Evolutionary conservation across 2,888 invertebrate species (phyloP), one percentile per base, ranked within the genome.

Genomic region (Portevinia maculata): DNA sequence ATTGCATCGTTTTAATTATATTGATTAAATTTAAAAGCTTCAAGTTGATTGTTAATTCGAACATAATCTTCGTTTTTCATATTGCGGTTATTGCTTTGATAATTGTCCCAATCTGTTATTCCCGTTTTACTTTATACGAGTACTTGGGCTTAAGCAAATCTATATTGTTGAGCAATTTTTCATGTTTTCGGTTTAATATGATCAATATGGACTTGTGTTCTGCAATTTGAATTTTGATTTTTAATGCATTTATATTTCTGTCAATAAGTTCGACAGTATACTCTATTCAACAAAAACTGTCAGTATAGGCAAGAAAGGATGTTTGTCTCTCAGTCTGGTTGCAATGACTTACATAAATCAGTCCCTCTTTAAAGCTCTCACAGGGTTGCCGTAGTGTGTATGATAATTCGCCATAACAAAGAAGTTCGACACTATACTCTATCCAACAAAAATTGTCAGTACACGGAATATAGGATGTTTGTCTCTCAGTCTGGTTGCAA

Each of bases 221-320:
- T 24, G 21, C 5, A 7, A n/a, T 24, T 48, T 48, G 24, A 21
- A 11, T 21, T 21, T n/a, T 46, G 11, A 46, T 46, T 21, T 9
- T 46, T 8, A 46, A 46, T 19, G 44, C 9, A 44, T 46, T 46
- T 9, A 46, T 46, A n/a, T 46, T 46, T 46, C 37, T 46, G 19
- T 19, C 21, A 11, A 46, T 46, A 46, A 46, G 17, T 46, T 8
- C n/a, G n/a, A n/a, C n/a, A n/a, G n/a, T n/a, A n/a, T n/a, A n/a
- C n/a, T n/a, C n/a, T n/a, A n/a, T n/a, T n/a, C n/a, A n/a, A n/a
- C n/a, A n/a, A n/a, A n/a, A n/a, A n/a, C n/a, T n/a, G n/a, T n/a
- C n/a, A n/a, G n/a, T n/a, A n/a, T n/a, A n/a, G n/a, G n/a, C n/a
- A n/a, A n/a, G n/a, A n/a, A n/a, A n/a, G n/a, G n/a, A n/a, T n/a